Conservation (phyloP, 2,888 invertebrate species). For the Aspidiotus destructor region DNA sequence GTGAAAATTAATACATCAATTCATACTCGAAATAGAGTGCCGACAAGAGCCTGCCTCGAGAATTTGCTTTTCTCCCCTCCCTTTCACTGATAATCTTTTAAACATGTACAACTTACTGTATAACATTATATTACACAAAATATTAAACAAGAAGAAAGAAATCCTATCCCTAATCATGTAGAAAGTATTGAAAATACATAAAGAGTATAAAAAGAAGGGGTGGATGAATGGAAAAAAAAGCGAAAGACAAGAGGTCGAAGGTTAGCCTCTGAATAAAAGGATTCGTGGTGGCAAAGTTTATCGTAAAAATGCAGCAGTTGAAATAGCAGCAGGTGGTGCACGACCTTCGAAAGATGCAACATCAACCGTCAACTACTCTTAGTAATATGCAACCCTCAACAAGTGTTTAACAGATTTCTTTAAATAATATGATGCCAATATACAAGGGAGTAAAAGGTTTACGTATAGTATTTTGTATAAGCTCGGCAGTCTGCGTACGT, state of each 20-base stretch:
- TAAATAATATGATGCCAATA: constrained; percentile 16
- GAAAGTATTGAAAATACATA: constrained; percentile 10
- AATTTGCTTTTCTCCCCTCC: no score
- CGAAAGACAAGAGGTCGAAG: constrained; percentile 28
- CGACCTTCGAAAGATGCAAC: constrained; percentile 29
- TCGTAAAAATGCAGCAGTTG: constrained; percentile 28
- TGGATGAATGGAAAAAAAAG: constrained; percentile 14
- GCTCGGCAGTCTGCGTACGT: background rate
- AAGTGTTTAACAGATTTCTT: constrained; percentile 30
- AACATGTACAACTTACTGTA: no score
- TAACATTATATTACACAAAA: no score
- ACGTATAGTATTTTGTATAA: background rate
- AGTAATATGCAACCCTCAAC: constrained; percentile 30
- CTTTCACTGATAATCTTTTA: no score
- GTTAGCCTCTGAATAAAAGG: constrained; percentile 27
- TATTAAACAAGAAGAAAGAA: background rate
- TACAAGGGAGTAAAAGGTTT: constrained; percentile 14
- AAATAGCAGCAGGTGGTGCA: constrained; percentile 27
- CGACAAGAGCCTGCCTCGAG: no score
- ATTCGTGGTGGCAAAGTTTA: constrained; percentile 26
- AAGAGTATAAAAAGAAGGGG: constrained; percentile 15
- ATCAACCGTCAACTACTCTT: constrained; percentile 24
- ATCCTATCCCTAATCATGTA: background rate
- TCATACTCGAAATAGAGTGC: no score
- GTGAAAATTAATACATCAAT: no score